These are phyloP conservation scores for Oncorhynchus mykiss DNA, from an alignment of 2,113 vertebrate species.

Conservation along the genomic window DNA sequence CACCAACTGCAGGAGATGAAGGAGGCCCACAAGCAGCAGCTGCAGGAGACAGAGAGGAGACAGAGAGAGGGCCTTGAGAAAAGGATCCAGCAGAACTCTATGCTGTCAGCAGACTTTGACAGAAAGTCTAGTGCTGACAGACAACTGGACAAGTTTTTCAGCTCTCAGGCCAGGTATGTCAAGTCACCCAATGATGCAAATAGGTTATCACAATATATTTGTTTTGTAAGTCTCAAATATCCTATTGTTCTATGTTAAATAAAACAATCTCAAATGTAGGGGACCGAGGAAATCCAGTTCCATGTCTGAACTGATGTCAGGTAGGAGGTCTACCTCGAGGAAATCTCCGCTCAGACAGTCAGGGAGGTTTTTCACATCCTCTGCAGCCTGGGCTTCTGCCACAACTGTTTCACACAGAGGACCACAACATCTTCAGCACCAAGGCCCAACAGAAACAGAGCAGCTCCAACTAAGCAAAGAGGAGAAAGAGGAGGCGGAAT, in stretches of 20 bases:
- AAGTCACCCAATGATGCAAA: no score
- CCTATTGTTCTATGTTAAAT: not conserved
- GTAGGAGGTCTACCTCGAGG: conserved; percentile 48
- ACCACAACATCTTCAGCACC: conserved; percentile 67
- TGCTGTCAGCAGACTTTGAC: conserved; percentile 30
- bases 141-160: conserved; percentile 58
- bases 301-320: conserved; percentile 65
- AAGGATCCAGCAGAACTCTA: conserved; percentile 62
- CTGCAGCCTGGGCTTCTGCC: conserved; percentile 52
- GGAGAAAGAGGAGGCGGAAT: conserved; percentile 81
- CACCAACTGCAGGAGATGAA: conserved; percentile 60
- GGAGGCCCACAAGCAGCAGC: conserved; percentile 61
- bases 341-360: conserved; percentile 42
- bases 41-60: conserved; percentile 61
- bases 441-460: conserved; percentile 20
- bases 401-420: conserved; percentile 71
- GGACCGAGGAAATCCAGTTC: conserved; percentile 71
- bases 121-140: conserved; percentile 45
- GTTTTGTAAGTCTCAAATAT: not conserved
- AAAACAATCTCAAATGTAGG: conserved; percentile 48
- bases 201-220: no score
- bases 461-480: conserved; percentile 57
- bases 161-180: no score
- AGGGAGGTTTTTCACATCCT: conserved; percentile 58
- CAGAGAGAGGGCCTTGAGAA: conserved; percentile 64